phyloP scores from a whole-genome alignment of 2,888 invertebrate species.

The Erebia aethiops region DNA sequence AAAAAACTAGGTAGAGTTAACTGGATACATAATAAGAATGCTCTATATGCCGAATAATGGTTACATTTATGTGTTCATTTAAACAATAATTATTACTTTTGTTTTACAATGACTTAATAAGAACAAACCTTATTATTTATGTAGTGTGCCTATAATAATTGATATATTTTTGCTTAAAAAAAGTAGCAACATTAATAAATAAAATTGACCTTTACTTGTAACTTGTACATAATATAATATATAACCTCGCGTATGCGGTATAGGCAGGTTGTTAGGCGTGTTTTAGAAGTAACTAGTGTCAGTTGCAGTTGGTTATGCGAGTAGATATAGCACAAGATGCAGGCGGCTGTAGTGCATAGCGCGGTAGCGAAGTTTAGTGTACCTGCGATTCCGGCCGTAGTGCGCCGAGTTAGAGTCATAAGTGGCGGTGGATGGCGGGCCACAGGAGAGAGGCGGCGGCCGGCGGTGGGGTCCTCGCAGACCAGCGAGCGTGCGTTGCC shows the following conservation, averaged over 20 bases:
- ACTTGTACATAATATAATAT: conserved; percentile 2
- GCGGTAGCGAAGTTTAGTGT: conserved; percentile 73
- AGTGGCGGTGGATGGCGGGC: conserved; percentile 57
- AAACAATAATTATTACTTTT: not conserved
- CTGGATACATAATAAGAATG: too few relatives aligned
- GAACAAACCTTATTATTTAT: not conserved
- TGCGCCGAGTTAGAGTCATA: conserved; percentile 73
- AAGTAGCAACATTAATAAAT: not conserved
- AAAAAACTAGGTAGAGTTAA: too few relatives aligned
- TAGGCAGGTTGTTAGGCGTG: conserved; percentile 12
- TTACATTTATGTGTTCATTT: too few relatives aligned
- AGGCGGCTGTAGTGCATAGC: conserved; percentile 52
- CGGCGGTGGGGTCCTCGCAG: conserved; percentile 73
- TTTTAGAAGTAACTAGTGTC: conserved; percentile 25
- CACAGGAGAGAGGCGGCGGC: conserved; percentile 64
- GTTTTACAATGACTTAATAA: not conserved
- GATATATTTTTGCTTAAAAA: not conserved
- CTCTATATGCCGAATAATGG: too few relatives aligned
- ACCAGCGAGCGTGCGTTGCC: conserved; percentile 61
- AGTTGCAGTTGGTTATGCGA: conserved; percentile 46
- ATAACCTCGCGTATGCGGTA: conserved; percentile 12
- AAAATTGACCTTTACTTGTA: conserved; percentile 13
- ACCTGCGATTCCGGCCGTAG: conserved; percentile 76
- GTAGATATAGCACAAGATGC: conserved; percentile 55
- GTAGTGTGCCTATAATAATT: not conserved